Conservation (phyloP, 2,888 invertebrate genomes). For the Drosophila siamana region DNA sequence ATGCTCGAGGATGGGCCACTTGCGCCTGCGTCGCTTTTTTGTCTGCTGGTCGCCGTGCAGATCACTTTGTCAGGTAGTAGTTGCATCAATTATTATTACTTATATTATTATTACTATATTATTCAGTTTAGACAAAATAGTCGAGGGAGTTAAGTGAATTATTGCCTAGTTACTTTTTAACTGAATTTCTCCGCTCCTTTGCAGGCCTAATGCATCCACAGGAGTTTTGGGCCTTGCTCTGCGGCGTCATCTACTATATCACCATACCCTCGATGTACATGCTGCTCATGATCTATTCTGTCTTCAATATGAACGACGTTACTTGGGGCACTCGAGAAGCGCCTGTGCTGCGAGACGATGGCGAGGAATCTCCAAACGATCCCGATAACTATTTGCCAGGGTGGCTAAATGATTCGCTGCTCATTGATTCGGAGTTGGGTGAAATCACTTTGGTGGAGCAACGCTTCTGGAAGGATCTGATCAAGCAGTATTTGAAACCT, state of each 20-base stretch:
- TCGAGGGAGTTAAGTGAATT: too few relatives aligned
- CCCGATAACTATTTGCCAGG: constrained; percentile 78
- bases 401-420: constrained; percentile 90
- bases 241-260: constrained; percentile 93
- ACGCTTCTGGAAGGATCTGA: constrained; percentile 91
- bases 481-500: constrained; percentile 91
- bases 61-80: constrained; percentile 88
- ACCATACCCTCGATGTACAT: constrained; percentile 98
- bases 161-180: too few relatives aligned
- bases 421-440: constrained; percentile 89
- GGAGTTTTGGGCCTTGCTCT: constrained; percentile 91
- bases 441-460: constrained; percentile 89
- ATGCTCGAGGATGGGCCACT: constrained; percentile 91
- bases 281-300: constrained; percentile 94
- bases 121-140: too few relatives aligned
- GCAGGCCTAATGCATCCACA: constrained; percentile 91
- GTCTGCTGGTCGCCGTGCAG: constrained; percentile 90
- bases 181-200: too few relatives aligned
- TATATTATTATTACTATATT: too few relatives aligned
- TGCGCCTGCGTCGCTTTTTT: constrained; percentile 94
- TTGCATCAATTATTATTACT: too few relatives aligned
- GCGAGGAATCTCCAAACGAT: constrained; percentile 21
- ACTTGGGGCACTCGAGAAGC: constrained; percentile 97
- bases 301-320: constrained; percentile 96
- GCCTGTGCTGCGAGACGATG: constrained; percentile 78